A percentile compares a stretch with the other conserved stretches of the same genome.
phyloP scores from a whole-genome alignment of 2,113 vertebrate genomes.

The Thamnophis sirtalis region DNA sequence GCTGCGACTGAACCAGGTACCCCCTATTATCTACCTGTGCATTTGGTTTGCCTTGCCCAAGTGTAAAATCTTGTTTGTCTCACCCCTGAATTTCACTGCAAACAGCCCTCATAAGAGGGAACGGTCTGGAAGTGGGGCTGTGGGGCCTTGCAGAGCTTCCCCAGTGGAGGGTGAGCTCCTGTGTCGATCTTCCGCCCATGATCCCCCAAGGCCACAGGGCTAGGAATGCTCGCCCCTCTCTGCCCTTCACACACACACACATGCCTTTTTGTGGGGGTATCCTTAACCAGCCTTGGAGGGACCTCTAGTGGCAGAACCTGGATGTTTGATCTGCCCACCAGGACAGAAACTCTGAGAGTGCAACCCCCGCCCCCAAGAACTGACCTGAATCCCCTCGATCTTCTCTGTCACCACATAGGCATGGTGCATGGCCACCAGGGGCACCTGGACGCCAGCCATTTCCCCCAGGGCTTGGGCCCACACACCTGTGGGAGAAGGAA shows the following conservation, averaged over 20 bases:
- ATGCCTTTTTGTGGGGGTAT: neutral
- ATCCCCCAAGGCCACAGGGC: too few species aligned
- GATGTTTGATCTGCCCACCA: neutral
- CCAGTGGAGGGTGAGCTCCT: neutral
- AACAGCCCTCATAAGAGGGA: neutral
- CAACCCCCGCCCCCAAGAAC: neutral
- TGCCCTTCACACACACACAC: neutral
- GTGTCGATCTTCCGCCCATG: too few species aligned
- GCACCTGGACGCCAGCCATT: slow-evolving; percentile 90
- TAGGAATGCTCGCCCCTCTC: neutral
- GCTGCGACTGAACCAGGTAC: neutral
- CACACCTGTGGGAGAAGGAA: slow-evolving; percentile 72
- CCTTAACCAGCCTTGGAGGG: neutral
- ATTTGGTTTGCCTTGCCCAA: neutral
- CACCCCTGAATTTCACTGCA: neutral
- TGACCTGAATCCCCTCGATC: slow-evolving; percentile 94
- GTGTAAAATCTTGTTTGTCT: too few species aligned
- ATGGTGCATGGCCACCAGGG: slow-evolving; percentile 90
- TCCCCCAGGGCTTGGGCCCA: slow-evolving; percentile 85
- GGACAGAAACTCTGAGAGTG: neutral
- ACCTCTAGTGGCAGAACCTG: neutral
- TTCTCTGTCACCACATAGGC: slow-evolving; percentile 94
- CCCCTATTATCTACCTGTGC: neutral
- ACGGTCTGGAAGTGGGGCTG: neutral
- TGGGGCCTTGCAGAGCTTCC: neutral